Conservation (phyloP, 1,140 invertebrate genomes). For the Drosophila cardini region DNA sequence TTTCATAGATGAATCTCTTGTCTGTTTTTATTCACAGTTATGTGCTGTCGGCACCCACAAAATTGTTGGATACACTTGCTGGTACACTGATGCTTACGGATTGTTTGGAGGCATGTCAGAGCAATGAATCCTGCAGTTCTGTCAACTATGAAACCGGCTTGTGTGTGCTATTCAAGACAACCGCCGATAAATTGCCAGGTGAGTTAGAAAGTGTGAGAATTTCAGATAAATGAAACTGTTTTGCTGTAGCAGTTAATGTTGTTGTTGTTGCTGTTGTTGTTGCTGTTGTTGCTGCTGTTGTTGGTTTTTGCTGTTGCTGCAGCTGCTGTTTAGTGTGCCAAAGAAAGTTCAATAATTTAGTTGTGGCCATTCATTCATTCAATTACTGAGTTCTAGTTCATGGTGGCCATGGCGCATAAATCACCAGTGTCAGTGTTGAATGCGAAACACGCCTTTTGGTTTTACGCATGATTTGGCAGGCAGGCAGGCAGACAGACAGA, state of each 20-base stretch:
- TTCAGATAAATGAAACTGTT: conserved; percentile 28
- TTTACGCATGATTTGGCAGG: conserved; percentile 78
- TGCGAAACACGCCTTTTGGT: conserved; percentile 69
- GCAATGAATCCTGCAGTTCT: conserved; percentile 94
- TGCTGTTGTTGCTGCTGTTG: conserved; percentile 24
- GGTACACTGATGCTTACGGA: conserved; percentile 96
- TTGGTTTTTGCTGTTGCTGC: conserved; percentile 34
- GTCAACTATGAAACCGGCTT: conserved; percentile 98
- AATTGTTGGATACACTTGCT: conserved; percentile 94
- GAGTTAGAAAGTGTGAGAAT: conserved; percentile 85
- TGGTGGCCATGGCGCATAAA: conserved; percentile 70
- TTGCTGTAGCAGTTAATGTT: conserved; percentile 23
- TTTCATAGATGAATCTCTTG: conserved; percentile 32
- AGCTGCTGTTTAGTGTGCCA: conserved; percentile 66
- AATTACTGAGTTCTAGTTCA: conserved; percentile 82
- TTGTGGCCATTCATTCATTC: conserved; percentile 65
- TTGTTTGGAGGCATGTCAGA: conserved; percentile 95
- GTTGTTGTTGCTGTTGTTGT: conserved; percentile 13
- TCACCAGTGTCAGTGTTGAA: conserved; percentile 58
- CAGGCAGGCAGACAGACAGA: conserved; percentile 35
- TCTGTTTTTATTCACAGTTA: conserved; percentile 86
- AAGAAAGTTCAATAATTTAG: conserved; percentile 82
- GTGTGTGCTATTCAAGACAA: conserved; percentile 95
- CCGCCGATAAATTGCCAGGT: conserved; percentile 95
- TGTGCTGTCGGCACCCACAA: conserved; percentile 95